These are phyloP conservation scores for Isoperla grammatica DNA, from an alignment of 2,888 invertebrate genomes.

Conservation along the genomic window DNA sequence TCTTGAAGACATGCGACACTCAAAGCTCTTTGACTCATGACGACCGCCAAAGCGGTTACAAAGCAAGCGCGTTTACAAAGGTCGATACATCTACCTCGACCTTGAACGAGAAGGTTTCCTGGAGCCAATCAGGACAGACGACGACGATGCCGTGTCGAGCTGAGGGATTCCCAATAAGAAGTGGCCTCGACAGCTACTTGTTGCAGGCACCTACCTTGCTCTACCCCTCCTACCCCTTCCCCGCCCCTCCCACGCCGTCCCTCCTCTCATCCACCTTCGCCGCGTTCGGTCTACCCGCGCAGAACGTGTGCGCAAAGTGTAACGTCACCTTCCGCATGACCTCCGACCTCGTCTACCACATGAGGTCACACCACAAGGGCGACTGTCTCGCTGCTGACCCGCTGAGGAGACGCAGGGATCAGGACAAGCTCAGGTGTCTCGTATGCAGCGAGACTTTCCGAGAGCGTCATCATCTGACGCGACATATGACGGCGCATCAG, in stretches of 20 bases:
- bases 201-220: too few species aligned
- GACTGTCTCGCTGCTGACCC: conserved; percentile 55
- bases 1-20: too few species aligned
- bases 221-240: too few species aligned
- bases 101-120: too few species aligned
- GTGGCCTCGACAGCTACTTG: too few species aligned
- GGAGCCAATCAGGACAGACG: conserved; percentile 41
- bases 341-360: conserved; percentile 95
- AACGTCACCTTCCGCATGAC: conserved; percentile 97
- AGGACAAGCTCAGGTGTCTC: conserved; percentile 90
- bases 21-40: too few species aligned
- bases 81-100: too few species aligned
- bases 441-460: conserved; percentile 94
- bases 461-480: conserved; percentile 81
- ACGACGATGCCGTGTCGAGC: too few species aligned
- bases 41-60: conserved; percentile 61
- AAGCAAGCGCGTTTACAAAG: conserved; percentile 88
- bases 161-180: too few species aligned
- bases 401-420: conserved; percentile 57
- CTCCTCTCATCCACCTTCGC: conserved; percentile 73
- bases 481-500: conserved; percentile 97
- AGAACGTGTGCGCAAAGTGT: conserved; percentile 98
- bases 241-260: conserved; percentile 51
- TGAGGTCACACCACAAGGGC: conserved; percentile 91
- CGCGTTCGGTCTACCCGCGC: conserved; percentile 79